Conservation (phyloP, 1,140 invertebrate genomes). For the Holcopasites calliopsidis region DNA sequence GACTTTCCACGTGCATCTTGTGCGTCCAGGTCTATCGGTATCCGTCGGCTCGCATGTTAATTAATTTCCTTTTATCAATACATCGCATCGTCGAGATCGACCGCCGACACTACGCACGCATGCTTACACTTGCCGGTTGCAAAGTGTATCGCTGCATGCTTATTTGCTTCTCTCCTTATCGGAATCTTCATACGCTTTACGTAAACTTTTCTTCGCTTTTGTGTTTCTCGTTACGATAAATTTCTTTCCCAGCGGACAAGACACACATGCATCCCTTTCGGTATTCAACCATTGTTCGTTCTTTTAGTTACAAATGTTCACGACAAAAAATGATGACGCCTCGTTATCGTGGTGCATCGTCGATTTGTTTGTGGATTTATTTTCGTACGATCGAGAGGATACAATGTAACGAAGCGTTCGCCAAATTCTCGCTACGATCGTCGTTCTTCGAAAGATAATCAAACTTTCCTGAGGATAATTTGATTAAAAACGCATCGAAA, state of each 20-base stretch:
- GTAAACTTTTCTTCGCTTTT: background rate
- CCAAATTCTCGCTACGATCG: too few species aligned
- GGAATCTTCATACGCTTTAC: too few species aligned
- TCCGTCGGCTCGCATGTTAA: background rate
- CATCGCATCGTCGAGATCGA: background rate
- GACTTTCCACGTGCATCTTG: background rate
- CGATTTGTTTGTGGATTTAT: too few species aligned
- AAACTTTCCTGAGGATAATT: background rate
- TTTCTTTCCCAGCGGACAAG: background rate
- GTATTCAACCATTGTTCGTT: too few species aligned
- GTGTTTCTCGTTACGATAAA: background rate
- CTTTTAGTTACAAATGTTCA: too few species aligned
- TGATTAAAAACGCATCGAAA: background rate
- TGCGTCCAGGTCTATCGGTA: background rate
- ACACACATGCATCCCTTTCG: background rate
- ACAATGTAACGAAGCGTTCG: background rate
- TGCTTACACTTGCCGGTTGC: background rate
- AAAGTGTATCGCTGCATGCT: background rate
- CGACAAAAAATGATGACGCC: too few species aligned
- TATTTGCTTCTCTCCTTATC: background rate
- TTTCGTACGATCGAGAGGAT: background rate
- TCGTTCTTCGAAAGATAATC: too few species aligned
- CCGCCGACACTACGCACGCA: too few species aligned
- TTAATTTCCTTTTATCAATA: background rate
- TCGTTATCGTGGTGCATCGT: too few species aligned